Base-by-base conservation (phyloP, 2,888 invertebrate species). In the Mythimna impura region DNA sequence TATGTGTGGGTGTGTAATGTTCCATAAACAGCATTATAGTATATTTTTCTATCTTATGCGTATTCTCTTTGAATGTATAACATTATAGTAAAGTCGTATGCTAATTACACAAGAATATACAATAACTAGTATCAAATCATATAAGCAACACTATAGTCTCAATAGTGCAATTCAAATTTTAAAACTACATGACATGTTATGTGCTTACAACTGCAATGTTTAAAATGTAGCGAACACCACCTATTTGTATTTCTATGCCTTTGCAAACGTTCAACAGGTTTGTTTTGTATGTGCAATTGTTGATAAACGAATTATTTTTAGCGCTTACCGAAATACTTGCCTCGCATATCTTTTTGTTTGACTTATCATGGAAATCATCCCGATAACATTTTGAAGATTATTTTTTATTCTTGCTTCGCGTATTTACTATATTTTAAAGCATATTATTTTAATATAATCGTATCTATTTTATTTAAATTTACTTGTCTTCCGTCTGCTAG, bases 221-320 rank as follows among this genome's bases (percentile, higher is more conserved):
- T 55, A 34, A 25, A 70, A 36, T 71, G 3, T 67, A 54, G 72
- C 65, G 66, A 67, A 58, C 34, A 54, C 40, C 34, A 54, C 14
- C n/a, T 61, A 61, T 69, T 57, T 57, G 78, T 82, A 22, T 79
- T 67, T 14, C 47, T 55, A 43, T 67, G 78, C 83, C 47, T 62
- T n/a, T 65, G 76, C 76, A 57, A 76, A 70, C 60, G 67, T 76
- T 72, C 47, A 64, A 43, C 70, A 66, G 61, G 30, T 72, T 67
- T 55, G 25, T 72, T 70, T 66, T 66, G 66, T 61, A 40, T 62
- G 22, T 67, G 58, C 25, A 55, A 57, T 67, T 76, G 43, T 66
- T 66, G 61, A 61, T 60, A 58, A 50, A 61, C 61, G 17, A 57
- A 30, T 52, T 77, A 70, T 82, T 82, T 81, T 77, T 66, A 66